These are phyloP conservation scores for Elachura formosa DNA, from an alignment of 2,113 vertebrate genomes.

Conservation along the genomic window DNA sequence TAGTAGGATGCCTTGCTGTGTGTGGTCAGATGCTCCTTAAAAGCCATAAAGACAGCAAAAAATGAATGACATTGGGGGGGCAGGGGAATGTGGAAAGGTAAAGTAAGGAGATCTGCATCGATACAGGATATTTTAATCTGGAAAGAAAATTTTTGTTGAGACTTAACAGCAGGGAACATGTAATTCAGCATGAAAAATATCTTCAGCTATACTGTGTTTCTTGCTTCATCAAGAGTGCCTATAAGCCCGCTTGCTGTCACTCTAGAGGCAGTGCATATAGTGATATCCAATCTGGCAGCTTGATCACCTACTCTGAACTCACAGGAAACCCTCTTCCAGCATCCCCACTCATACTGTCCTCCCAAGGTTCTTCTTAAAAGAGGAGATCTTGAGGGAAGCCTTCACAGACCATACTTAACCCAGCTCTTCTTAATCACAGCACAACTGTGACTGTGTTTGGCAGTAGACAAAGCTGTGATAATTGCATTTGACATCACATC, in stretches of 20 bases:
- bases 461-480: neutral
- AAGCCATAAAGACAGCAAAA: neutral
- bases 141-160: neutral
- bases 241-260: neutral
- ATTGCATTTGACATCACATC: slow-evolving; percentile 17
- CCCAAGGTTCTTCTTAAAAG: neutral
- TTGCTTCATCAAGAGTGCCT: rapidly evolving
- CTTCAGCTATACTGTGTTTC: neutral
- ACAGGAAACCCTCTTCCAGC: neutral
- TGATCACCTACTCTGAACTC: neutral
- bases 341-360: rapidly evolving
- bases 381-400: neutral
- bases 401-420: neutral
- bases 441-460: neutral
- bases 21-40: neutral
- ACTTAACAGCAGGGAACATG: neutral
- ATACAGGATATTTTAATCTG: neutral
- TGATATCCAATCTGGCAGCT: neutral
- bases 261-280: neutral
- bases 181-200: neutral
- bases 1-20: neutral
- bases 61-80: no score
- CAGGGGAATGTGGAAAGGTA: neutral
- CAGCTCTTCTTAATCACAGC: neutral
- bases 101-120: neutral